Base-by-base conservation (phyloP, 1,140 invertebrate genomes). In the Trinorchestia longiramus region DNA sequence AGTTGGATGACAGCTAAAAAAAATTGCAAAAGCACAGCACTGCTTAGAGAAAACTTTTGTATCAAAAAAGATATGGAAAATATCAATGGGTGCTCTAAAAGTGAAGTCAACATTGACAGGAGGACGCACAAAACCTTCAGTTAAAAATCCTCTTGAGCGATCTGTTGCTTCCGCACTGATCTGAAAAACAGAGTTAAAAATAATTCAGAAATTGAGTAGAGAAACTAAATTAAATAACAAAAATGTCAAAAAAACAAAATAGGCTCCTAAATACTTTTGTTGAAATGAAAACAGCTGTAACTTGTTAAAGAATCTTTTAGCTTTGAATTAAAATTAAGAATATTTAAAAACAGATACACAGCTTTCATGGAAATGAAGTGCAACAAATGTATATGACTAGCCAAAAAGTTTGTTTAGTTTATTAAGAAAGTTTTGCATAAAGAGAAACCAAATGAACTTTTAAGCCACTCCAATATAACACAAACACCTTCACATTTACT, bases 1-100 rank as follows among this genome's bases (percentile, higher is more conserved):
- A 45, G 36, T 40, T 15, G 43, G 43, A 47, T 94, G 92, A 47
- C 43, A 94, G 44, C 41, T 94, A 6, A 94, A 43, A 40, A 94
- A 94, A 40, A 94, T 40, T 43, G 92, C 92, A 94, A 94, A 94
- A 8, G 92, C 44, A n/a, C 92, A 94, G 47, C 92, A 94, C 44
- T 94, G 92, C 36, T 94, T 94, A 94, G 40, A 94, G 43, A 94
- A 94, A 19, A 94, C 92, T 94, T 94, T 94, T 15, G 92, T 94
- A 47, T 47, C 44, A 47, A 94, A 94, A 47, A 94, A 94, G 41
- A 94, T 94, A 40, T 94, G 92, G 40, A 94, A 94, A 11, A 94
- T 19, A 94, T 94, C 44, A 94, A 94, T 43, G 47, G 92, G 92
- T 0, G 41, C 44, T 0, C 43, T 94, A 43, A 94, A 94, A 40